phyloP scores from a whole-genome alignment of 1,140 invertebrate species.

The Saccostrea glomerata region DNA sequence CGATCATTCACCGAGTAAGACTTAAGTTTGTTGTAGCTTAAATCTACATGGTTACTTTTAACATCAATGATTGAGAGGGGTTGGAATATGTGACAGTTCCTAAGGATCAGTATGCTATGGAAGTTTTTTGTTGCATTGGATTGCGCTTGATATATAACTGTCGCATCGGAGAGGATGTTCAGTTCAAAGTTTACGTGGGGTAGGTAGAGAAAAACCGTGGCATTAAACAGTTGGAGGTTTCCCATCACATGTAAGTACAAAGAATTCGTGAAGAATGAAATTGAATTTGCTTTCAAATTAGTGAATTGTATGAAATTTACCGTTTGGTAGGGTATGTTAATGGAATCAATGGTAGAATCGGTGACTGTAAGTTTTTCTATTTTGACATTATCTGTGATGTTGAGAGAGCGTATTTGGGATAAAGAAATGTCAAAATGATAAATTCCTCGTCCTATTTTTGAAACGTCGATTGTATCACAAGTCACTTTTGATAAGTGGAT shows the following conservation, averaged over 20 bases:
- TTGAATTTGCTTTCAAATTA: background rate
- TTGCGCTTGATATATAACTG: background rate
- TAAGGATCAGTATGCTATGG: background rate
- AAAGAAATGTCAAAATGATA: slow-evolving; percentile 10
- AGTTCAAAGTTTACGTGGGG: background rate
- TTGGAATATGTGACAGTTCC: background rate
- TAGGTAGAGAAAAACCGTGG: background rate
- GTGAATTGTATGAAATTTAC: background rate
- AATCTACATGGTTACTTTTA: background rate
- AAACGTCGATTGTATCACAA: background rate
- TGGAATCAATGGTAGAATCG: background rate
- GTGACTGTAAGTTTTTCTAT: background rate
- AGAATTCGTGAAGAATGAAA: background rate
- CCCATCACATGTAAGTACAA: background rate
- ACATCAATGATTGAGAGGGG: background rate
- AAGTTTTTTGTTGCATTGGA: background rate
- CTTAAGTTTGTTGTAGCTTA: background rate
- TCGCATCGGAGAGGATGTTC: background rate
- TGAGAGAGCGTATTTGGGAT: background rate
- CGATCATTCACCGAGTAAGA: background rate
- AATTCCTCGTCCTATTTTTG: background rate
- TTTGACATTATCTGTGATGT: background rate
- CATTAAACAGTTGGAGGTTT: background rate
- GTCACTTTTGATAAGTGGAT: background rate
- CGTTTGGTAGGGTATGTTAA: background rate